Evolutionary conservation across 2,888 invertebrate species (phyloP).

Genomic region (Hydrotaea cyrtoneurina): DNA sequence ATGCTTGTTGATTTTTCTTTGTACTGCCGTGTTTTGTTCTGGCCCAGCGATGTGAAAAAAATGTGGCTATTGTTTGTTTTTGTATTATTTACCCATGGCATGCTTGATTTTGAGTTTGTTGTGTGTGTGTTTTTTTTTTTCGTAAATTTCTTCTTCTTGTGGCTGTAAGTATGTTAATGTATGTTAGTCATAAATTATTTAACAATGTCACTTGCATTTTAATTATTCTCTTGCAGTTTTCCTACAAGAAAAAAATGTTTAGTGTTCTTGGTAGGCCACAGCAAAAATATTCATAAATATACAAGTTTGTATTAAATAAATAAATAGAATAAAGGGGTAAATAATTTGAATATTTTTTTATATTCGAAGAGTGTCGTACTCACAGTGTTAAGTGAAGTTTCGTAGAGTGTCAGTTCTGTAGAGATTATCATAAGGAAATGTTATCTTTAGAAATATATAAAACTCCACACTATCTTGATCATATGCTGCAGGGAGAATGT

Average conservation of each 20-base stretch:
- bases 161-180: conserved; percentile 1
- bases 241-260: background rate
- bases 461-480: too few species aligned
- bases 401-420: too few species aligned
- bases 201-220: conserved; percentile 52
- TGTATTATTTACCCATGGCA: background rate
- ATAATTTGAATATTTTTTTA: too few species aligned
- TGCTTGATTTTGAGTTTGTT: conserved; percentile 26
- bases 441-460: too few species aligned
- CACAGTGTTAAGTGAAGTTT: too few species aligned
- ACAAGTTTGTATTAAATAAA: too few species aligned
- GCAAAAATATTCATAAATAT: too few species aligned
- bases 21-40: background rate
- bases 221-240: conserved; percentile 51
- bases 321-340: too few species aligned
- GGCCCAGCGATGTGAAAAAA: conserved; percentile 11
- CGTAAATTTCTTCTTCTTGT: conserved; percentile 4
- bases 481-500: too few species aligned
- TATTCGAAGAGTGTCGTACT: too few species aligned
- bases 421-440: too few species aligned
- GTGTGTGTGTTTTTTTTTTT: conserved; percentile 18
- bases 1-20: background rate
- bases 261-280: background rate
- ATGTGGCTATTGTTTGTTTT: conserved; percentile 9
- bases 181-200: conserved; percentile 34